Evolutionary conservation across 2,113 vertebrate genomes (phyloP), one percentile per base, ranked within the genome.

Genomic region (Ageneiosus marmoratus): DNA sequence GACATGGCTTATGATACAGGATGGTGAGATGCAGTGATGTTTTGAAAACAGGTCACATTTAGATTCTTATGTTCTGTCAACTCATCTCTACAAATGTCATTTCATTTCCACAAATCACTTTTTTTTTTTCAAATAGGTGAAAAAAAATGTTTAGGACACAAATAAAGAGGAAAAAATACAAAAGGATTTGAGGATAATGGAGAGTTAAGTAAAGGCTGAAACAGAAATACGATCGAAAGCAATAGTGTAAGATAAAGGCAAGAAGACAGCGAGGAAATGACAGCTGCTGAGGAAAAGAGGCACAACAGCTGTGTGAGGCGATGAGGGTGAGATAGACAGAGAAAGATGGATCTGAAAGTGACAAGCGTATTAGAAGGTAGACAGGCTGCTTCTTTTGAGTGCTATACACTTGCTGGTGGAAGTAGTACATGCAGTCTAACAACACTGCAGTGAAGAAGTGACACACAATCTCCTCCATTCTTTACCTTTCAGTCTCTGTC

Each of bases 401-500:
- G 83, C 27, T 67, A 79, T 83, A 48, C 84, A 55, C 29, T 85
- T 80, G 84, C 81, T 18, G 83, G 77, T 18, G 79, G 55, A 89
- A 86, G 56, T 41, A 62, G 37, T 77, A 80, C 83, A 85, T 1
- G 46, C 58, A 72, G 80, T 87, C 86, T 85, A 63, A 80, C 77
- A 83, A 72, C n/a, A 37, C 73, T 82, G 58, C 56, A 62, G 81
- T 32, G 58, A 80, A 75, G 48, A 70, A 58, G 16, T 60, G 88
- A 88, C 80, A 81, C 13, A 29, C 58, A 62, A 51, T 75, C 51
- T 34, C 37, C 77, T 75, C 81, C 53, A 62, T 85, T 16, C 53
- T 62, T 85, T 89, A 95, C 93, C 91, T 92, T 79, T 86, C 83
- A 89, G 86, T 27, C 86, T 85, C 83, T 27, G 86, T 79, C 76